Percentiles rank a stretch among this genome's conserved stretches.
phyloP scores from a whole-genome alignment of 2,888 invertebrate species.

The Acanthoscelides obtectus region DNA sequence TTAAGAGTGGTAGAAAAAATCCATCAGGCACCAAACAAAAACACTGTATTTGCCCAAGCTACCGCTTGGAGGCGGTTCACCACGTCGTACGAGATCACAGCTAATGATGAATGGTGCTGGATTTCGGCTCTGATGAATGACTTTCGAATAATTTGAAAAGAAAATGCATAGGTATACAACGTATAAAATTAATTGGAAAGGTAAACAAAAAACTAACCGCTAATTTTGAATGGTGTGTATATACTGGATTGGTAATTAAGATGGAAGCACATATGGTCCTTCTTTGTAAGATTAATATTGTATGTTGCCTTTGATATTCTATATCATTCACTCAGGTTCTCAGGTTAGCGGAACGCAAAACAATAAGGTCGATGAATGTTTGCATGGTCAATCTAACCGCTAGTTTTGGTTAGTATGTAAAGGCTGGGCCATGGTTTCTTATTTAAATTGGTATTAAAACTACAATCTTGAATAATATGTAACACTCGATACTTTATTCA shows the following conservation, averaged over 20 bases:
- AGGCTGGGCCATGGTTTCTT: too few species aligned
- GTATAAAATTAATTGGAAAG: not conserved
- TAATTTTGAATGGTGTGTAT: not conserved
- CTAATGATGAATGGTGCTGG: not conserved
- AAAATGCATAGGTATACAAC: conserved; percentile 6
- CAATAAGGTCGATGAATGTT: too few species aligned
- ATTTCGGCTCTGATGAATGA: conserved; percentile 15
- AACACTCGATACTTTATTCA: too few species aligned
- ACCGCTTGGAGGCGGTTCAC: not conserved
- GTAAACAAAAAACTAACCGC: not conserved
- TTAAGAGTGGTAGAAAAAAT: not conserved
- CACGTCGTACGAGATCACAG: not conserved
- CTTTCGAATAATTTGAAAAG: conserved; percentile 18
- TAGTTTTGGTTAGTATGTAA: too few species aligned
- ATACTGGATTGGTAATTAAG: not conserved
- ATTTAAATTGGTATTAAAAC: too few species aligned
- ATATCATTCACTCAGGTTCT: too few species aligned
- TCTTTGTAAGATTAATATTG: not conserved
- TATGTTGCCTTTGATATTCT: not conserved
- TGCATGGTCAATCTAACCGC: too few species aligned
- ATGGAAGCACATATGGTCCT: not conserved
- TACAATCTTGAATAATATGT: too few species aligned
- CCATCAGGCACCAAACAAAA: not conserved
- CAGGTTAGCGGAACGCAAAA: too few species aligned
- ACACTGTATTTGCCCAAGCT: not conserved